phyloP scores from a whole-genome alignment of 2,888 invertebrate species.

The Eremobia ochroleuca region DNA sequence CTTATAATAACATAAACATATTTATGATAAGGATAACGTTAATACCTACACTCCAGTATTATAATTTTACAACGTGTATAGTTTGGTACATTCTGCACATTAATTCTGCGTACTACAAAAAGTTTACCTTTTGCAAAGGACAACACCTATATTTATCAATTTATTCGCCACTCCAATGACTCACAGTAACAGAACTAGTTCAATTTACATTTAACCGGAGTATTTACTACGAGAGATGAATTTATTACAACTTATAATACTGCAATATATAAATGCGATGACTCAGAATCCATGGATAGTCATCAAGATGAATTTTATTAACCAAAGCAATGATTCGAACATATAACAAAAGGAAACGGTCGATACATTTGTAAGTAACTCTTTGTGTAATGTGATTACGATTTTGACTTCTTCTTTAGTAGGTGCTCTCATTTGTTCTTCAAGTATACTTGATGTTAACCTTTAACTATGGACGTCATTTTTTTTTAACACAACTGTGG shows the following conservation, averaged over 20 bases:
- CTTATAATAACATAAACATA: not conserved
- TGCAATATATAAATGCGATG: constrained; percentile 39
- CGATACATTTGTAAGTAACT: not conserved
- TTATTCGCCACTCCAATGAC: constrained; percentile 28
- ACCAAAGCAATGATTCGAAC: constrained; percentile 22
- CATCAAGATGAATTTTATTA: constrained; percentile 43
- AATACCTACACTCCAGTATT: not conserved
- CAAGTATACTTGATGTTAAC: not conserved
- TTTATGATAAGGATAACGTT: not conserved
- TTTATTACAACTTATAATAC: constrained; percentile 35
- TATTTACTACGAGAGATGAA: constrained; percentile 30
- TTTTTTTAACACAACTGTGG: too few relatives aligned
- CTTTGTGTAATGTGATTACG: not conserved
- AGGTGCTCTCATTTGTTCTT: not conserved
- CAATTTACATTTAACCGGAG: constrained; percentile 34
- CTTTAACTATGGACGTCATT: too few relatives aligned
- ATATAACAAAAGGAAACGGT: not conserved
- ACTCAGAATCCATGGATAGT: constrained; percentile 59
- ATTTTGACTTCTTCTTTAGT: constrained; percentile 1
- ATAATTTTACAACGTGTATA: not conserved
- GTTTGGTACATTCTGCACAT: not conserved
- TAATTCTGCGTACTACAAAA: not conserved
- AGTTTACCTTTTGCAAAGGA: constrained; percentile 1
- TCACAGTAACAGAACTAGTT: constrained; percentile 25
- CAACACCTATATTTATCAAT: not conserved